Evolutionary conservation across 2,888 invertebrate species (phyloP).

Genomic region (Aphidius colemani): DNA sequence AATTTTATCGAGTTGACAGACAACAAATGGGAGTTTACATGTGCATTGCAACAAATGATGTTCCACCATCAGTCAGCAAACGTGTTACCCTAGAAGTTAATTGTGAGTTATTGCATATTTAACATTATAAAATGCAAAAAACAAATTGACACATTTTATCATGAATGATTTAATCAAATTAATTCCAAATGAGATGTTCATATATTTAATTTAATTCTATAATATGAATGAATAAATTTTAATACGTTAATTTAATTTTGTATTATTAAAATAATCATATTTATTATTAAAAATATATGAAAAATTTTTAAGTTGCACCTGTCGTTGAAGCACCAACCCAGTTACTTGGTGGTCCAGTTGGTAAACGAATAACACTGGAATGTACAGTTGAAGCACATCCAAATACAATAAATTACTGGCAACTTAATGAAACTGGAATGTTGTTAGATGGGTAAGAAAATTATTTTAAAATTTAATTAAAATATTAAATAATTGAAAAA

Average conservation of each 20-base stretch:
- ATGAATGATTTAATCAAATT: background rate
- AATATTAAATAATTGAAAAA: background rate
- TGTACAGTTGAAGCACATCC: conserved; percentile 90
- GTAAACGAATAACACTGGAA: conserved; percentile 83
- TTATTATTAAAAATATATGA: background rate
- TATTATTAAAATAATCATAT: too few species aligned
- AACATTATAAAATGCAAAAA: background rate
- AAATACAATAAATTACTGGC: conserved; percentile 77
- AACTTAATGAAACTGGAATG: conserved; percentile 66
- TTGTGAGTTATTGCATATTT: conserved; percentile 70
- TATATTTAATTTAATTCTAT: conserved; percentile 2
- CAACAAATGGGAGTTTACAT: conserved; percentile 91
- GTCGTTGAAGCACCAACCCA: conserved; percentile 89
- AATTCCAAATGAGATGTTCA: background rate
- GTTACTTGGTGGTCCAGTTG: conserved; percentile 82
- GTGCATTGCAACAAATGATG: conserved; percentile 90
- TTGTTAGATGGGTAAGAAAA: conserved; percentile 51
- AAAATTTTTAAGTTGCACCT: conserved; percentile 73
- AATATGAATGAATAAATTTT: background rate
- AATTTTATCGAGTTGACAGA: conserved; percentile 80
- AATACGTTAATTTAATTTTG: conserved; percentile 8
- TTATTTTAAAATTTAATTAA: conserved; percentile 9
- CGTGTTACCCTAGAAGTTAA: conserved; percentile 85
- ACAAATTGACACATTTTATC: background rate
- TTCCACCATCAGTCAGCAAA: conserved; percentile 89